Conservation (phyloP, 2,888 invertebrate genomes). For the Aleiodes leptofemur region DNA sequence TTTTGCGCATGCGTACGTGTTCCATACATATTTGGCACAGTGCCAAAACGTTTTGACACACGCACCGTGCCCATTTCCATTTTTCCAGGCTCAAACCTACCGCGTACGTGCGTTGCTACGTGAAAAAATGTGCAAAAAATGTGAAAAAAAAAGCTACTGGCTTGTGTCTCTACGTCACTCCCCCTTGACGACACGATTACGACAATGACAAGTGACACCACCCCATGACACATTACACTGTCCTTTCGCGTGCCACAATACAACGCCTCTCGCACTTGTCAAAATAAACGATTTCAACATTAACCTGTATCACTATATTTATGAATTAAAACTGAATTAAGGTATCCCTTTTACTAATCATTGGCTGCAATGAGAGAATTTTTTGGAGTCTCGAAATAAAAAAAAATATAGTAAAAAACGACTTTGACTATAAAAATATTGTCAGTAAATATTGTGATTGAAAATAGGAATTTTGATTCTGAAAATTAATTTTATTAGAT, state of each 20-base stretch:
- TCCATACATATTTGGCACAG: too few species aligned
- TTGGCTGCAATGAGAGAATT: too few species aligned
- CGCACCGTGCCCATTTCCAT: slow-evolving; percentile 2
- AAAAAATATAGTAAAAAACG: too few species aligned
- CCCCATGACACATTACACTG: slow-evolving; percentile 9
- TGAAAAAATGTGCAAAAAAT: too few species aligned
- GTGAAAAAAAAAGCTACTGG: background rate
- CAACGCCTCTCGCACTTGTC: background rate
- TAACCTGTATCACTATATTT: background rate
- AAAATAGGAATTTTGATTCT: too few species aligned
- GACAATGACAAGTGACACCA: slow-evolving; percentile 29
- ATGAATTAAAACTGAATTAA: too few species aligned
- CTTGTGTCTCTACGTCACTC: slow-evolving; percentile 23
- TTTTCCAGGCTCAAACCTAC: background rate
- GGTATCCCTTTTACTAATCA: too few species aligned
- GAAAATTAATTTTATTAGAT: too few species aligned
- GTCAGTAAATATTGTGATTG: too few species aligned
- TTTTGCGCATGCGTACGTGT: too few species aligned
- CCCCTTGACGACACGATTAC: slow-evolving; percentile 29
- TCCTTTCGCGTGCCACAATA: slow-evolving; percentile 21
- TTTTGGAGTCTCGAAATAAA: too few species aligned
- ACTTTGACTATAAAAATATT: too few species aligned
- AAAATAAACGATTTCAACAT: slow-evolving; percentile 11
- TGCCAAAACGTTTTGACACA: slow-evolving; percentile 25
- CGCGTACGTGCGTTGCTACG: slow-evolving; percentile 14